Evolutionary conservation across 1,140 invertebrate species (phyloP), one percentile per base, ranked within the genome.

Genomic region (Radopholus similis): DNA sequence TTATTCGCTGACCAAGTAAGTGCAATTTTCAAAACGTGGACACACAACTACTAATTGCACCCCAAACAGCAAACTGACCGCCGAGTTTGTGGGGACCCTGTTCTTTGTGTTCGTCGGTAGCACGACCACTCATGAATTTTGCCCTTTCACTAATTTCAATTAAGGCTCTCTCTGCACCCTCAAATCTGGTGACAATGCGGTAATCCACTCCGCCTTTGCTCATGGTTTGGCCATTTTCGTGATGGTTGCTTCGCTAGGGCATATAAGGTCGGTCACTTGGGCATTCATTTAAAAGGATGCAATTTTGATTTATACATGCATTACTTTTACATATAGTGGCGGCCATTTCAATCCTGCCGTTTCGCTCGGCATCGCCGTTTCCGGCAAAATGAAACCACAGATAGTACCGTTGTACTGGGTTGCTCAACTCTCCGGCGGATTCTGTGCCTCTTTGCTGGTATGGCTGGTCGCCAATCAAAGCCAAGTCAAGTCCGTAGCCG

Each of bases 341-440:
- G 84, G 74, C 26, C 84, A 85, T 65, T 75, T 85, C 47, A 85
- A 85, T 63, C 84, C 84, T 26, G 83, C 80, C 0, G 83, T 84
- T 4, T 83, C 84, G 0, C 30, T 83, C 13, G 81, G 74, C 4
- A 68, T 83, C 0, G 66, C 71, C 4, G 32, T 83, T 26, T 40
- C 71, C 23, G 81, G 83, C 0, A 82, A 73, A 11, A 74, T 84
- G 15, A 40, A 59, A 2, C 47, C 70, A 0, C n/a, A 70, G 5
- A 57, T 80, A 30, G 73, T 74, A 4, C 44, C 77, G 5, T 64
- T 70, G 6, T 84, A 84, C 60, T 55, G 81, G 18, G n/a, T 77
- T 13, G 70, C 71, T 44, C 83, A 84, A 62, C 47, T 84, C 0
- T 4, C 73, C 4, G 83, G 84, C 1, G 81, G 77, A 11, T 59